Evolutionary conservation across 2,797 vertebrate genomes (phyloP).

Genomic region (Poeciliopsis presidionis): DNA sequence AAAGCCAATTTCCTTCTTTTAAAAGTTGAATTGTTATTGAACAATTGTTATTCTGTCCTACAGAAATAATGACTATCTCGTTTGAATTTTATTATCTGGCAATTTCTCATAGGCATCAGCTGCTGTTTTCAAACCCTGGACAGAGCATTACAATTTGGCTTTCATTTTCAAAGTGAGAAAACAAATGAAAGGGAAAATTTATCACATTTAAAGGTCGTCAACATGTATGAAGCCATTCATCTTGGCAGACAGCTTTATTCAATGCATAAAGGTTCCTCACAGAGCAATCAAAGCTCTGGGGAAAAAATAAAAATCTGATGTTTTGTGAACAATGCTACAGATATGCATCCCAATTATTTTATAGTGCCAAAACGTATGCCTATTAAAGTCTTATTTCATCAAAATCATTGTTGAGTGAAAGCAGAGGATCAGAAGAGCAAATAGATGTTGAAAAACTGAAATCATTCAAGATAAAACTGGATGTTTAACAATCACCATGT

Average conservation of each 20-base stretch:
- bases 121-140: constrained; percentile 14
- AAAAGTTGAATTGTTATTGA: constrained; percentile 8
- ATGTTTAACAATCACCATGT: constrained; percentile 11
- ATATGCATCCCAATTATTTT: constrained; percentile 6
- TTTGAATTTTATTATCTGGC: neutral
- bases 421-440: neutral
- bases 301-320: constrained; percentile 16
- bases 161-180: constrained; percentile 15
- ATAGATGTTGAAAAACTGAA: constrained; percentile 18
- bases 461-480: constrained; percentile 26
- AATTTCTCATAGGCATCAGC: neutral
- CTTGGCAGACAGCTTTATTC: constrained; percentile 30
- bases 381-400: neutral
- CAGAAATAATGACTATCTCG: neutral
- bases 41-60: neutral
- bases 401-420: neutral
- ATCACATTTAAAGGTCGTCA: constrained; percentile 42
- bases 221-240: constrained; percentile 41
- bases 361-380: neutral
- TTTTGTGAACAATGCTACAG: neutral
- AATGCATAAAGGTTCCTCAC: constrained; percentile 26
- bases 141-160: neutral
- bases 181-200: constrained; percentile 31
- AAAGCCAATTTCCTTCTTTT: neutral
- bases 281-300: constrained; percentile 53